Base-by-base conservation (phyloP, 2,888 invertebrate genomes). In the Caenorhabditis uteleia region DNA sequence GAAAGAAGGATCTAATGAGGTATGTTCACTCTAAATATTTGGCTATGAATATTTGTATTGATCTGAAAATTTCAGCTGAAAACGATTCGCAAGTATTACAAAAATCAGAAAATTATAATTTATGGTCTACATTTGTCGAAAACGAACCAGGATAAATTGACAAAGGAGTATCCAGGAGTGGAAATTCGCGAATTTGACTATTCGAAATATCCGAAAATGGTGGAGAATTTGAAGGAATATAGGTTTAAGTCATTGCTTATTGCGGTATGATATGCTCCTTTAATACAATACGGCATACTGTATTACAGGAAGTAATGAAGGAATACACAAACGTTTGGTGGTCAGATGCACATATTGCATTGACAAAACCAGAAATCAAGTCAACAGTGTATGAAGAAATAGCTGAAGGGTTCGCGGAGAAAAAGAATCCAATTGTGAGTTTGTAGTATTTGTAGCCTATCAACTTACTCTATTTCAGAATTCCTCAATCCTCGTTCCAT, bases 231-330 rank as follows among this genome's bases (percentile, higher is more conserved):
- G 56, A 56, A 56, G 62, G 36, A 47, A 14, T 62, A 62, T 27
- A 42, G 62, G 18, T 62, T 56, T 27, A 62, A 62, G 16, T 56
- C 62, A 16, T n/a, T 62, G 16, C 56, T 62, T 25, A 26, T 62
- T 14, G 62, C 62, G 10, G 42, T n/a, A n/a, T n/a, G n/a, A n/a
- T 43, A n/a, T n/a, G n/a, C n/a, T n/a, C n/a, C n/a, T n/a, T n/a
- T n/a, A n/a, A n/a, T n/a, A n/a, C n/a, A n/a, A n/a, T n/a, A n/a
- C n/a, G n/a, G n/a, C n/a, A n/a, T n/a, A n/a, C n/a, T n/a, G 3
- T 14, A 39, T 49, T 49, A 8, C 8, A 43, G 42, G 62, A 62
- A 33, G 51, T 62, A 3, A 50, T 62, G 47, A 46, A 47, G 25
- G 62, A 61, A 16, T 50, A 42, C 21, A 8, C 29, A 20, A 62